Base-by-base conservation (phyloP, 2,888 invertebrate genomes). In the Strigamia maritima region DNA sequence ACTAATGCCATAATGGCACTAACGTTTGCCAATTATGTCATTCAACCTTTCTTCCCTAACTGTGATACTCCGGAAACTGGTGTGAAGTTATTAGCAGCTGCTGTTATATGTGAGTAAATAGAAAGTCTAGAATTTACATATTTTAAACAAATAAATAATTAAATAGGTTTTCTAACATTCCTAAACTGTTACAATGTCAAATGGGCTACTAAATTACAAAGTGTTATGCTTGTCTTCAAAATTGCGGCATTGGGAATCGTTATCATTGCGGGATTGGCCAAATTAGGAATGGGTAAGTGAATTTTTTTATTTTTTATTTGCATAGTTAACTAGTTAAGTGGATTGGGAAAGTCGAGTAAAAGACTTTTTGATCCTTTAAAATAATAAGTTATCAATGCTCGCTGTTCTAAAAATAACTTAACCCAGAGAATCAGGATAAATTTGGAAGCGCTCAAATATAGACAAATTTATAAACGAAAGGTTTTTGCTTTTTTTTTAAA, bases 131-230 rank as follows among this genome's bases (percentile, higher is more conserved):
- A n/a, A n/a, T n/a, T n/a, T n/a, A n/a, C n/a, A n/a, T n/a, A n/a
- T n/a, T n/a, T n/a, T n/a, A 8, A 38, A 38, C 6, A 38, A 38
- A 38, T 8, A 38, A 8, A 8, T 38, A 10, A 38, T 38, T 10
- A 8, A 8, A n/a, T n/a, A 93, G 93, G 94, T 89, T 87, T 94
- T 70, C 88, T 97, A 80, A 96, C 97, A 0, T 92, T 92, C 74
- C 92, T 98, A 82, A 98, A 98, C 87, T 97, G 97, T 86, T 94
- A 93, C 86, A 94, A 97, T 86, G 98, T 98, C 7, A 95, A 95
- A 88, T 95, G 93, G 94, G 96, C 96, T 65, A 95, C 97, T 0
- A 90, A 94, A 81, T 93, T 98, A 0, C 97, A 97, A 84, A 96
- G 97, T 84, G 90, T 94, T 40, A 98, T 97, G 86, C 96, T 97